Percentiles rank a stretch among this genome's conserved stretches.
phyloP scores from a whole-genome alignment of 2,797 vertebrate genomes.

The Sebastes steindachneri region DNA sequence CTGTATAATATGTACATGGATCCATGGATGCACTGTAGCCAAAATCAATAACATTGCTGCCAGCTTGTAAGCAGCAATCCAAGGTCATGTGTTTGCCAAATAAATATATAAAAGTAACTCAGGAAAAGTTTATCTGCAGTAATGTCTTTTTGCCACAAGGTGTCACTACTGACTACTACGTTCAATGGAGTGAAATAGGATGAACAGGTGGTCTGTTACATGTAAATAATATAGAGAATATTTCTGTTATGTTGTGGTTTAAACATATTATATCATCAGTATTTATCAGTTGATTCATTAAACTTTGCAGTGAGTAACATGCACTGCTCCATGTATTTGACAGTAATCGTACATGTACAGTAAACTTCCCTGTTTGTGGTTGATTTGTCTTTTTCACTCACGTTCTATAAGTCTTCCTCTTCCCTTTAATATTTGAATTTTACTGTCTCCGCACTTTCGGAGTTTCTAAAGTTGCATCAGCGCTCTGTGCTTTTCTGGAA shows the following conservation, averaged over 20 bases:
- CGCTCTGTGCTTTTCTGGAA: background rate
- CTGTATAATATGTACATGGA: background rate
- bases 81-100: background rate
- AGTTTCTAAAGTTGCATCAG: constrained; percentile 7
- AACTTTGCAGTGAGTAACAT: background rate
- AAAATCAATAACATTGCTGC: background rate
- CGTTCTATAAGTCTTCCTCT: background rate
- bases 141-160: background rate
- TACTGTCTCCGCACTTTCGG: background rate
- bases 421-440: background rate
- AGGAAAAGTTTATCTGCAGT: background rate
- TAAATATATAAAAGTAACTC: background rate
- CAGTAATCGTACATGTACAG: background rate
- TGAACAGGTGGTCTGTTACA: background rate
- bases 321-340: background rate
- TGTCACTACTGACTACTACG: background rate
- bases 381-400: background rate
- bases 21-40: background rate
- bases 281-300: background rate
- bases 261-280: background rate
- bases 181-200: background rate
- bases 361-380: constrained; percentile 9
- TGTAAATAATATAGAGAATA: background rate
- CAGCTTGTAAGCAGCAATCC: background rate
- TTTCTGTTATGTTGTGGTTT: background rate